Conservation (phyloP, 2,888 invertebrate species). For the Dione vanillae region DNA sequence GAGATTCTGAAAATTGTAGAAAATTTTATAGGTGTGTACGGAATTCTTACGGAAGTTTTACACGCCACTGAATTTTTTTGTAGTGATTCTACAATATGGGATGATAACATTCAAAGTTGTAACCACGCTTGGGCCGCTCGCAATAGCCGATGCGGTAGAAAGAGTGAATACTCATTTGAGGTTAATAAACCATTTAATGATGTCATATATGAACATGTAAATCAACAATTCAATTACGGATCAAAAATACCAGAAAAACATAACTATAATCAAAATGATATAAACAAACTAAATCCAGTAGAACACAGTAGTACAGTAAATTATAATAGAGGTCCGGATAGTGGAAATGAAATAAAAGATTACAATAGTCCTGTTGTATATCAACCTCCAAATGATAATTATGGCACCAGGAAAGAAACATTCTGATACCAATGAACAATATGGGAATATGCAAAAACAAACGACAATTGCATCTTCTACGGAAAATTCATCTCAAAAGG, state of each 20-base stretch:
- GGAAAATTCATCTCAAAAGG: constrained; percentile 12
- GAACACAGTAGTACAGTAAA: constrained; percentile 8
- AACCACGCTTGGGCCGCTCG: constrained; percentile 88
- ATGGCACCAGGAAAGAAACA: no score
- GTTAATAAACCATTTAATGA: background rate
- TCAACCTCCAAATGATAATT: background rate
- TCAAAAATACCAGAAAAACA: background rate
- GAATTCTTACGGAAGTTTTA: constrained; percentile 85
- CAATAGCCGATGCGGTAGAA: constrained; percentile 66
- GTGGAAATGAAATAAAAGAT: background rate
- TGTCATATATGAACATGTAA: background rate
- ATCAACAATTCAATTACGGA: constrained; percentile 9
- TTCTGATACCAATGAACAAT: background rate
- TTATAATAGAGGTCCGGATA: constrained; percentile 6
- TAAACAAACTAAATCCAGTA: background rate
- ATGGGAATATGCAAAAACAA: background rate
- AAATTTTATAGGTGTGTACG: constrained; percentile 92
- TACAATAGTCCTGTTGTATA: background rate
- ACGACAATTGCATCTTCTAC: constrained; percentile 19
- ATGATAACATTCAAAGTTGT: constrained; percentile 87
- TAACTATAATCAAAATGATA: background rate
- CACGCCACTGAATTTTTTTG: constrained; percentile 90
- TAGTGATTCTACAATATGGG: constrained; percentile 91
- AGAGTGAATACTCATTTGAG: constrained; percentile 41
- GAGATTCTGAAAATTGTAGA: constrained; percentile 88